Evolutionary conservation across 1,140 invertebrate species (phyloP), one percentile per base, ranked within the genome.

Genomic region (Drosophila jambulina): DNA sequence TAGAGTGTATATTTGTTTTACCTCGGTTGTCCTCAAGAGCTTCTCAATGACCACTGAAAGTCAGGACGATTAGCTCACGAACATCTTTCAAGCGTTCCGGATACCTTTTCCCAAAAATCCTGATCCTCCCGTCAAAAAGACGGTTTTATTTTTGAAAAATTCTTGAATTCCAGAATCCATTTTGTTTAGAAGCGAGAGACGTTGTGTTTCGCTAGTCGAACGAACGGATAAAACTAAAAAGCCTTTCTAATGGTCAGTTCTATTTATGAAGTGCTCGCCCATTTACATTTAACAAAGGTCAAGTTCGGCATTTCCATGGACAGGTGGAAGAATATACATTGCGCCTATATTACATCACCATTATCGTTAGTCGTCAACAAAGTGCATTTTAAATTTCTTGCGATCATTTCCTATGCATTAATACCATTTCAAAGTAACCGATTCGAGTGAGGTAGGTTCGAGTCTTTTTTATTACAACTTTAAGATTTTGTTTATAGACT

Each of bases 1-100:
- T 5, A 98, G 92, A 6, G 97, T 81, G 80, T 96, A 96, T 12
- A 98, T 95, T 25, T 94, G 95, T 13, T 93, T 94, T 0, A 97
- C 93, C 6, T 95, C 94, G 0, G 96, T 87, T 91, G 96, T 97
- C 23, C 97, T 93, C 10, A 98, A 91, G 15, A 98, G 86, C 91
- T 98, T 98, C 93, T 97, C 97, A 25, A 97, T 95, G 7, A 97
- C 92, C 4, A 94, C 46, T 48, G 9, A 48, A 48, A 27, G 8
- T 17, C 23, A n/a, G 8, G 3, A n/a, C 7, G 1, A 25, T 48
- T 25, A 48, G 1, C 43, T 46, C 43, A 4, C 3, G 23, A 48
- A n/a, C 25, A n/a, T 25, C 25, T 48, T 19, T 43, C 2, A 23
- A 46, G 4, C 15, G 23, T 9, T 17, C 15, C 7, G 15, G 3